phyloP scores from a whole-genome alignment of 2,797 vertebrate genomes.

The Urosaurus nigricauda region DNA sequence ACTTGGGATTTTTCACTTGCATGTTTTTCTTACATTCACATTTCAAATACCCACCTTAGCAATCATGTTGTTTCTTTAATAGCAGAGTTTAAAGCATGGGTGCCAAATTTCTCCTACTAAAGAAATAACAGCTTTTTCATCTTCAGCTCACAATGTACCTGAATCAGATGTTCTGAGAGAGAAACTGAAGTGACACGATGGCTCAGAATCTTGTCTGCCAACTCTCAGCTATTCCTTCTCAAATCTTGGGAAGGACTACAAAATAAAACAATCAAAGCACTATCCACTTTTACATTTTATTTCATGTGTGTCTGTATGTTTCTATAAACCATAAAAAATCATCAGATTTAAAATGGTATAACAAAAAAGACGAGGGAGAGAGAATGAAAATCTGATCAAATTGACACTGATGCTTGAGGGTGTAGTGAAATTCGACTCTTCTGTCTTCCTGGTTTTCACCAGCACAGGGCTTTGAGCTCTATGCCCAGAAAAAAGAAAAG shows the following conservation, averaged over 20 bases:
- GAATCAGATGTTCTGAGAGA: not conserved
- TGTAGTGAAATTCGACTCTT: not conserved
- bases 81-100: not conserved
- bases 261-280: slow-evolving; percentile 13
- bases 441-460: not conserved
- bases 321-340: slow-evolving; percentile 65
- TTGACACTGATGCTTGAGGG: slow-evolving; percentile 10
- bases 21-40: not conserved
- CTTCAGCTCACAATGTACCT: slow-evolving; percentile 15
- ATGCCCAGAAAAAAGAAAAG: not conserved
- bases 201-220: not conserved
- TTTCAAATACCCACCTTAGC: not conserved
- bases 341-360: slow-evolving; percentile 58
- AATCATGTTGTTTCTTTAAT: not conserved
- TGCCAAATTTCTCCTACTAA: not conserved
- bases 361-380: slow-evolving; percentile 42
- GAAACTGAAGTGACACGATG: not conserved
- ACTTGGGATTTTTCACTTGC: not conserved
- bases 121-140: not conserved
- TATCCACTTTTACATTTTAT: slow-evolving; percentile 62
- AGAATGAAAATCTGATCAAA: not conserved
- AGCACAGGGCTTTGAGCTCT: not conserved
- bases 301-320: slow-evolving; percentile 42
- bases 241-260: not conserved
- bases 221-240: slow-evolving; percentile 9